These are phyloP conservation scores for Caenorhabditis inopinata DNA, from an alignment of 1,140 invertebrate genomes.

Conservation along the genomic window DNA sequence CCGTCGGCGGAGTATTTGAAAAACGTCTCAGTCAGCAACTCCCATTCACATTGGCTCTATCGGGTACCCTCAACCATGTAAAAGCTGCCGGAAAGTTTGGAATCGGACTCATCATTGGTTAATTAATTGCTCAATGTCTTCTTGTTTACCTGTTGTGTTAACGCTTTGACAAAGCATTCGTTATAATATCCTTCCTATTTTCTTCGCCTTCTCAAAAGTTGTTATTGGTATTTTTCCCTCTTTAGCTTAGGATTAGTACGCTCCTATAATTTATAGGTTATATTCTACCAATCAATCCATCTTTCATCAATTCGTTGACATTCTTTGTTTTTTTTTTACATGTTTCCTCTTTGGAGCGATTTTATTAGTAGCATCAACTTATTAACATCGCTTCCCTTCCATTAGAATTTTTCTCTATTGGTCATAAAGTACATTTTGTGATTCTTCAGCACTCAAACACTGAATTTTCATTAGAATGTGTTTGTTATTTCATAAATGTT, in stretches of 20 bases:
- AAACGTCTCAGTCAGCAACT: slow-evolving; percentile 83
- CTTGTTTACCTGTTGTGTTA: slow-evolving; percentile 12
- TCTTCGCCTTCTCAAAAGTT: neutral
- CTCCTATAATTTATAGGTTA: slow-evolving; percentile 22
- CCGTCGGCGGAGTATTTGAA: slow-evolving; percentile 86
- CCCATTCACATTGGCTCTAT: slow-evolving; percentile 88
- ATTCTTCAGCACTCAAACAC: neutral
- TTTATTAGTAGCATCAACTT: slow-evolving; percentile 21
- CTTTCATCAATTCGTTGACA: neutral
- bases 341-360: neutral
- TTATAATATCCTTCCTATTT: neutral
- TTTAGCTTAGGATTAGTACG: neutral
- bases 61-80: slow-evolving; percentile 84
- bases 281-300: neutral
- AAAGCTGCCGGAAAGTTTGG: slow-evolving; percentile 68
- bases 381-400: neutral
- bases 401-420: neutral
- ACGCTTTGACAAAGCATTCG: slow-evolving; percentile 3
- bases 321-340: neutral
- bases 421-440: neutral
- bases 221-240: neutral
- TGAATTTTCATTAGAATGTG: neutral
- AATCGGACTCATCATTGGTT: slow-evolving; percentile 68
- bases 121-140: neutral
- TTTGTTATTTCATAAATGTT: neutral